Evolutionary conservation across 35 echinoderm and acorn worm species (phyloP), one percentile per base, ranked within the genome.

Genomic region (Patiria miniata): DNA sequence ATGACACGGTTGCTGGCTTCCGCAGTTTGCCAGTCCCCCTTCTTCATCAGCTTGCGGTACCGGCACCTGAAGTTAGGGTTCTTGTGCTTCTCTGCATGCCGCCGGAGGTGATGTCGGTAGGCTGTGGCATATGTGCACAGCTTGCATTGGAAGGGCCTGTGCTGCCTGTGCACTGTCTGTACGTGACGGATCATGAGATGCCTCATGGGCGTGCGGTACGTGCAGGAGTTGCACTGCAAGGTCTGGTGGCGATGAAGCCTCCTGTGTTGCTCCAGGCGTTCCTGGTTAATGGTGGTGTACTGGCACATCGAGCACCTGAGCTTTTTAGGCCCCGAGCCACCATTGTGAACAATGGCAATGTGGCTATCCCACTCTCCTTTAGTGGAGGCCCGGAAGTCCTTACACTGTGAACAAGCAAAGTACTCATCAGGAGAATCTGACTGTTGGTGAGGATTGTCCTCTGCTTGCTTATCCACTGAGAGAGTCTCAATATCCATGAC

Each of bases 141-240:
- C 59, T 95, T 86, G 26, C 93, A 95, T 2, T 83, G 61, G 57
- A 83, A 95, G 1, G 93, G 93, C 53, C 65, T 91, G 38, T 84
- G 89, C 61, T 95, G 90, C 81, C 91, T 90, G 50, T 95, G 93
- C 33, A 95, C 90, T 9, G 93, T 95, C 57, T 88, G 86, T 18
- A 95, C 82, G 78, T 95, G 93, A 5, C 93, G 90, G 51, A 95
- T 83, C 53, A 95, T 92, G 28, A 92, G 80, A 29, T 90, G 83
- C 58, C 87, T 95, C 77, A 92, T 83, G 40, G 90, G 82, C 9
- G 93, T 95, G 39, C 90, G 86, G 61, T 95, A 95, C 26, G 52
- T 78, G 56, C 93, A 95, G 19, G 87, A 86, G 40, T 95, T 85
- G 81, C 93, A 95, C 18, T 87, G 57, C 38, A 95, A 51, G 10